A percentile compares a stretch with the other conserved stretches of the same genome.
These are phyloP conservation scores for Anodontia alba DNA, from an alignment of 2,888 invertebrate species.

Conservation along the genomic window DNA sequence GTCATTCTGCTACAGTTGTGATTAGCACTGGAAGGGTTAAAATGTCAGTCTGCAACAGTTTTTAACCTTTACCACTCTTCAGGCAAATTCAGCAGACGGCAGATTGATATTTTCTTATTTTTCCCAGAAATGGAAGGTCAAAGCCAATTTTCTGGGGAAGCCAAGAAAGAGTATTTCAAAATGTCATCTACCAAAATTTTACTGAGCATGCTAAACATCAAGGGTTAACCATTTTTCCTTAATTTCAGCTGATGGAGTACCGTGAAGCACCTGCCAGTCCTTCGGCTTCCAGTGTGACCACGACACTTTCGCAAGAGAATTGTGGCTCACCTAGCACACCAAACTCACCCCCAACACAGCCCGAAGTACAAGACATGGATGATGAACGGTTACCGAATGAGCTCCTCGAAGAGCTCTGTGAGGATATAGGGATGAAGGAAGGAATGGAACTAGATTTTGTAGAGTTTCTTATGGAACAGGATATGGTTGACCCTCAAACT, in stretches of 20 bases:
- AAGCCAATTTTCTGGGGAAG: no score
- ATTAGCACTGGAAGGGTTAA: no score
- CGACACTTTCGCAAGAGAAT: conserved; percentile 73
- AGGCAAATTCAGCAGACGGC: no score
- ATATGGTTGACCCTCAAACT: conserved; percentile 73
- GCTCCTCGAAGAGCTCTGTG: conserved; percentile 83
- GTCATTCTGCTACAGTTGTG: no score
- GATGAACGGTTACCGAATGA: conserved; percentile 81
- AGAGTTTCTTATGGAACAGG: conserved; percentile 81
- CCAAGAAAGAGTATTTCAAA: no score
- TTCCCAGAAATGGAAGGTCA: no score
- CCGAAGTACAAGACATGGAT: conserved; percentile 69
- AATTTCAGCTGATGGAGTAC: conserved; percentile 80
- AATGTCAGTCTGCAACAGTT: no score
- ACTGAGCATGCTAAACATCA: no score
- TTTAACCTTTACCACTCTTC: no score
- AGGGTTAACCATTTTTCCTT: not conserved
- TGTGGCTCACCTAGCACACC: conserved; percentile 78
- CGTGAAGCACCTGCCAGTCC: conserved; percentile 78
- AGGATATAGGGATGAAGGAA: conserved; percentile 84
- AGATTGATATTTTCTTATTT: no score
- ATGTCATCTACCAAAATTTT: no score
- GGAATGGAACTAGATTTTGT: conserved; percentile 84
- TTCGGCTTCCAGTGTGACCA: conserved; percentile 73
- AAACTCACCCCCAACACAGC: conserved; percentile 69